Evolutionary conservation across 2,888 invertebrate species (phyloP).

Genomic region (Empis livida): DNA sequence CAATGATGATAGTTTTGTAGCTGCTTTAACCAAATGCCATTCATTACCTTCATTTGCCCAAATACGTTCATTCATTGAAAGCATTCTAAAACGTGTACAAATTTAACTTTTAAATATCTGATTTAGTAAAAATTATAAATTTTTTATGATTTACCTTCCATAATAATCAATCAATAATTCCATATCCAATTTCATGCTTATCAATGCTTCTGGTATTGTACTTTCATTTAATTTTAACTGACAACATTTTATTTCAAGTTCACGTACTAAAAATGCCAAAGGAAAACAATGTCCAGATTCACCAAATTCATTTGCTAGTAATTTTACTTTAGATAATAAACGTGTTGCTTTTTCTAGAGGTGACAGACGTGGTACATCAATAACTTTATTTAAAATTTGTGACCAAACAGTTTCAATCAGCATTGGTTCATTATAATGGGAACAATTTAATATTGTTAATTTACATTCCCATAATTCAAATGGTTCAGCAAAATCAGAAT

Average conservation of each 20-base stretch:
- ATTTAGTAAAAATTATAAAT: not conserved
- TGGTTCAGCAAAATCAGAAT: conserved; percentile 84
- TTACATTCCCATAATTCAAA: conserved; percentile 88
- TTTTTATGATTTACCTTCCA: conserved; percentile 37
- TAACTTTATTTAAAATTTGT: conserved; percentile 47
- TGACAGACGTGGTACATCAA: conserved; percentile 31
- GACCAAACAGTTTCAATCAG: conserved; percentile 87
- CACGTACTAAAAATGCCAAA: conserved; percentile 67
- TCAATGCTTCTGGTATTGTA: conserved; percentile 63
- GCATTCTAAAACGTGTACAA: conserved; percentile 42
- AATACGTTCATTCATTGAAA: conserved; percentile 68
- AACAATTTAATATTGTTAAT: conserved; percentile 87
- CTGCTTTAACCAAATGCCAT: conserved; percentile 68
- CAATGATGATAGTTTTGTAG: conserved; percentile 55
- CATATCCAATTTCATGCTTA: conserved; percentile 63
- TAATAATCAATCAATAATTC: conserved; percentile 71
- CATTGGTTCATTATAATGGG: conserved; percentile 78
- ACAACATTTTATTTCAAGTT: conserved; percentile 65
- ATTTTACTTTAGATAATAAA: conserved; percentile 62
- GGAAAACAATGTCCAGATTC: conserved; percentile 81
- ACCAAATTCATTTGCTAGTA: conserved; percentile 63
- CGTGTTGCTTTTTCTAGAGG: conserved; percentile 48
- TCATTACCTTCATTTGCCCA: conserved; percentile 80
- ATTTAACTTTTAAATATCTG: not conserved
- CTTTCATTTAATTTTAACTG: conserved; percentile 55